Evolutionary conservation across 2,888 invertebrate species (phyloP).

Genomic region (Xylocampa areola): DNA sequence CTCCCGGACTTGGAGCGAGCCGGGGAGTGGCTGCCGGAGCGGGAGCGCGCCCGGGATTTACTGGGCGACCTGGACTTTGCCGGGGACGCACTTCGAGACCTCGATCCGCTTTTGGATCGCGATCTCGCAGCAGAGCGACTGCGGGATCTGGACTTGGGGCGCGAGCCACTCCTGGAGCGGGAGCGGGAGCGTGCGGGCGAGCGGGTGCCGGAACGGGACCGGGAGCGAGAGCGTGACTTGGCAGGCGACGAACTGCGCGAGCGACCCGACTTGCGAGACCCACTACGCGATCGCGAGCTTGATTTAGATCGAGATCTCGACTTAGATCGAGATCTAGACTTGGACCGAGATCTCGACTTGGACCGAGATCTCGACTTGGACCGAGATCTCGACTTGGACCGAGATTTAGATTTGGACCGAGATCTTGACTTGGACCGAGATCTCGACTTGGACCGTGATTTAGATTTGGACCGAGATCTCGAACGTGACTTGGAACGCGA

Average conservation of each 20-base stretch:
- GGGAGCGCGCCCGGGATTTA: conserved; percentile 63
- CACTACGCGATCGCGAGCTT: conserved; percentile 20
- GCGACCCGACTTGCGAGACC: conserved; percentile 6
- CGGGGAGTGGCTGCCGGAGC: conserved; percentile 56
- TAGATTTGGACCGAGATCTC: conserved; percentile 14
- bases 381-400: conserved; percentile 29
- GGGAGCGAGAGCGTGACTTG: conserved; percentile 14
- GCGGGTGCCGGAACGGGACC: conserved; percentile 15
- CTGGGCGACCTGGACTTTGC: conserved; percentile 63
- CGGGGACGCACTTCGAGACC: conserved; percentile 64
- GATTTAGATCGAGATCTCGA: conserved; percentile 27
- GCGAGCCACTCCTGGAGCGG: conserved; percentile 29
- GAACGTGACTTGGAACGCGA: conserved; percentile 61
- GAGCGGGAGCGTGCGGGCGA: conserved; percentile 20
- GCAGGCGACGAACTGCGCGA: no score
- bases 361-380: conserved; percentile 54
- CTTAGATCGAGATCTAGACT: conserved; percentile 36
- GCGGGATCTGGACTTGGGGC: conserved; percentile 22
- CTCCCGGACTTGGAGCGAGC: conserved; percentile 35
- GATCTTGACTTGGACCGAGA: conserved; percentile 37
- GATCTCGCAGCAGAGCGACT: conserved; percentile 18
- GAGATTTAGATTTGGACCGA: conserved; percentile 18
- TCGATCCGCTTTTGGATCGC: conserved; percentile 49
- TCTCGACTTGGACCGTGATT: conserved; percentile 29
- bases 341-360: conserved; percentile 37